Base-by-base conservation (phyloP, 2,888 invertebrate genomes). In the Machimus atricapillus region DNA sequence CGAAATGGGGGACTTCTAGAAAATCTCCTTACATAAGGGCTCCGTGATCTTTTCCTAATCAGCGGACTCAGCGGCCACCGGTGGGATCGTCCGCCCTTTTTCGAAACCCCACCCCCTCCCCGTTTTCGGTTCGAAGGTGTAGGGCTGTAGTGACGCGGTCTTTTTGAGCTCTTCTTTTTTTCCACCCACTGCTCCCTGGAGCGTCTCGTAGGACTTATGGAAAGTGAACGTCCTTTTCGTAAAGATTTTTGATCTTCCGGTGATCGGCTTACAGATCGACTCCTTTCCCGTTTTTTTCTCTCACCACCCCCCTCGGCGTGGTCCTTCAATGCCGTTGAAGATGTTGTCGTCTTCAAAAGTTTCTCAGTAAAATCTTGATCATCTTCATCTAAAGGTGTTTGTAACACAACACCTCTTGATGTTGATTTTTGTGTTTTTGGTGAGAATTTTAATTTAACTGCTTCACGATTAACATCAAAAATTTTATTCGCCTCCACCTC, bases 361-460 rank as follows among this genome's bases (percentile, higher is more conserved):
- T 91, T 91, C 23, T 90, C 90, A 0, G 90, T 91, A 27, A 90
- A 90, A 82, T 90, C 90, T 0, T 89, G 87, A 85, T 91, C 90
- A n/a, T 90, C 89, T 0, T 87, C 23, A 0, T 90, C 90, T 2
- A 85, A 1, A 19, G 66, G 16, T 2, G 14, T 3, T 0, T 56
- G 56, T 12, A 83, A 77, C 0, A 12, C 16, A 52, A 9, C 31
- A 31, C 31, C 6, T 12, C 3, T n/a, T 76, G 19, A 7, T 0
- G 90, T 89, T 19, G 91, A 90, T 2, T 91, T 90, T 0, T 91
- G 89, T 1, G 91, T 87, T 85, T 92, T 92, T 12, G 91, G 92
- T 0, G 92, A 91, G 78, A 92, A 91, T 5, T 90, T 92, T 82
- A 92, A 46, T 87, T 92, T 92, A 27, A 92, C 92, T 6, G 91